Percentiles rank a stretch among this genome's conserved stretches.
phyloP scores from a whole-genome alignment of 2,113 vertebrate genomes.

The Eulemur rufifrons region DNA sequence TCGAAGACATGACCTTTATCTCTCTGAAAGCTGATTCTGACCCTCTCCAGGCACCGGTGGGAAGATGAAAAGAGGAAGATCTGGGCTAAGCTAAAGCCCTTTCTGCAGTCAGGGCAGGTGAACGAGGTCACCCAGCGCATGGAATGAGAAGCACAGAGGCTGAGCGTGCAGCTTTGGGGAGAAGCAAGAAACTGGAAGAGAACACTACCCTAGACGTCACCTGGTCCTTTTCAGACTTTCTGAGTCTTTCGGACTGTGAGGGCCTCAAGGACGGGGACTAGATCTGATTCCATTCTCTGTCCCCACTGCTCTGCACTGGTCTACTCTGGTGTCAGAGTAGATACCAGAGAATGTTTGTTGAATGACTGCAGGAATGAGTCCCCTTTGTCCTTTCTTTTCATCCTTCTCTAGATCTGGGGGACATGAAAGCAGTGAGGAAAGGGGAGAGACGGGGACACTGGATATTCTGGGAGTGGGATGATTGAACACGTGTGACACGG shows the following conservation, averaged over 20 bases:
- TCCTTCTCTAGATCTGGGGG: slow-evolving; percentile 11
- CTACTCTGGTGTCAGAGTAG: background rate
- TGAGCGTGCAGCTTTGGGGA: background rate
- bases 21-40: slow-evolving; percentile 25
- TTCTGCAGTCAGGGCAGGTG: background rate
- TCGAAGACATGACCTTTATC: background rate
- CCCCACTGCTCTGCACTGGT: background rate
- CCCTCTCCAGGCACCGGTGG: background rate
- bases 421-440: background rate
- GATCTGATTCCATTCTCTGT: background rate
- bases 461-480: slow-evolving; percentile 74
- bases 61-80: background rate
- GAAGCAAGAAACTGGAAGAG: background rate
- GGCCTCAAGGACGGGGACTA: background rate
- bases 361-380: background rate
- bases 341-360: background rate
- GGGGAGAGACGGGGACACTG: background rate
- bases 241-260: background rate
- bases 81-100: background rate
- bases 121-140: background rate
- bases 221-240: background rate
- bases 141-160: background rate
- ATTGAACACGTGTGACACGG: slow-evolving; percentile 88
- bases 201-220: background rate
- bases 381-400: background rate